Base-by-base conservation (phyloP, 2,797 vertebrate species). In the Kryptopterus vitreolus region DNA sequence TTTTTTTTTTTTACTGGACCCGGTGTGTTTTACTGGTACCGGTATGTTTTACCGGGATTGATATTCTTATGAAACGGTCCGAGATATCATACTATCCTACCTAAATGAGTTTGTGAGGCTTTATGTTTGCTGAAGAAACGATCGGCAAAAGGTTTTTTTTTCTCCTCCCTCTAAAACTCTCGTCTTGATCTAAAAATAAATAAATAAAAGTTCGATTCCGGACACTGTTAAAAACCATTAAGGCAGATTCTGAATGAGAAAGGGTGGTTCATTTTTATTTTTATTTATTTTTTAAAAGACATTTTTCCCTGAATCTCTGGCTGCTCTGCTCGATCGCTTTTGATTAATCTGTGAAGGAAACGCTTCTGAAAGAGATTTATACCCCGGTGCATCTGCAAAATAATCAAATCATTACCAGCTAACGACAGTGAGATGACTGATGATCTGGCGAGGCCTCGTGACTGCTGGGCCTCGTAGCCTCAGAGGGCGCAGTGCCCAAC, bases 371-470 rank as follows among this genome's bases (percentile, higher is more conserved):
- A 95, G 95, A 98, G 97, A 99, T 96, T 95, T 95, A 98, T 97
- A 95, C 93, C 91, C 92, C 92, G 93, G 96, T 98, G 97, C 96
- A 99, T 98, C 96, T 96, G 94, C 96, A 97, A 97, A 98, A 99
- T 97, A 97, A 98, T 96, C 96, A 96, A 98, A 98, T 98, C 97
- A 99, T 99, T 98, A 98, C 95, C 95, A 94, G 92, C 95, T 99
- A 98, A 99, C 98, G 97, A 97, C 95, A 93, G 94, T 93, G 89
- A 91, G 93, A 91, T 97, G 96, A 98, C 96, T 95, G 98, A 98
- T 96, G 94, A 96, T 95, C 94, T 92, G 91, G 90, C 90, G 91
- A 94, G 91, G 95, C 90, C 90, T 90, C 87, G 93, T 93, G 94
- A 95, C 91, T 91, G 90, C 91, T 79, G 92, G 90, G 90, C 93